phyloP scores from a whole-genome alignment of 2,113 vertebrate species.

The Triplophysa siluroides region DNA sequence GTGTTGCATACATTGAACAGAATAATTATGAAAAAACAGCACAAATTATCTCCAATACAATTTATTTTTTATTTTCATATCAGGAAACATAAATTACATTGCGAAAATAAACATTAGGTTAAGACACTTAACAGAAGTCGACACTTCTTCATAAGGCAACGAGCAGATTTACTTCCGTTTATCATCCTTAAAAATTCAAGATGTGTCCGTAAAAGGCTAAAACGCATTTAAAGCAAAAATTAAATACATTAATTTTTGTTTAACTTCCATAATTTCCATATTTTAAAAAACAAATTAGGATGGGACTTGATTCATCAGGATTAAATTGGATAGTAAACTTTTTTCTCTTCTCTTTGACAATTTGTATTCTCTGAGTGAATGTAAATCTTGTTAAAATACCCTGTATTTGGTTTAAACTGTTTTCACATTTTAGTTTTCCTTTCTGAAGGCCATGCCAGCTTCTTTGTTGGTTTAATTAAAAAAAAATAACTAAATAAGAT shows the following conservation, averaged over 20 bases:
- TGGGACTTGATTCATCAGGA: background rate
- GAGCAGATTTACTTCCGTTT: background rate
- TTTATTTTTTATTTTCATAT: background rate
- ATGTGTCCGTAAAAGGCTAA: background rate
- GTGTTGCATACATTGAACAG: no score
- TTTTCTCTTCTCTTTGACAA: background rate
- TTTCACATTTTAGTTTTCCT: background rate
- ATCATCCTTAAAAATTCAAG: background rate
- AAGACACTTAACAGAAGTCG: background rate
- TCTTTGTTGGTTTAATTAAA: no score
- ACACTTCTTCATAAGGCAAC: conserved; percentile 16
- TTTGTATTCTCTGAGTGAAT: background rate
- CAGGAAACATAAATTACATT: background rate
- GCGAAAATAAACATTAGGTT: conserved; percentile 19
- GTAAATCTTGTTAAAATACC: background rate
- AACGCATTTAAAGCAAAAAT: background rate
- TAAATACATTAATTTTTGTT: background rate
- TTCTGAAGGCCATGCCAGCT: background rate
- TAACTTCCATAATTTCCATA: background rate
- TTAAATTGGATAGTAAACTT: background rate
- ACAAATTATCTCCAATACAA: background rate
- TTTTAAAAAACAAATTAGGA: background rate
- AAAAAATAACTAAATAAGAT: no score
- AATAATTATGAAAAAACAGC: background rate
- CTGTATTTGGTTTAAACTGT: background rate